Evolutionary conservation across 2,888 invertebrate species (phyloP).

Genomic region (Uropetala carovei): DNA sequence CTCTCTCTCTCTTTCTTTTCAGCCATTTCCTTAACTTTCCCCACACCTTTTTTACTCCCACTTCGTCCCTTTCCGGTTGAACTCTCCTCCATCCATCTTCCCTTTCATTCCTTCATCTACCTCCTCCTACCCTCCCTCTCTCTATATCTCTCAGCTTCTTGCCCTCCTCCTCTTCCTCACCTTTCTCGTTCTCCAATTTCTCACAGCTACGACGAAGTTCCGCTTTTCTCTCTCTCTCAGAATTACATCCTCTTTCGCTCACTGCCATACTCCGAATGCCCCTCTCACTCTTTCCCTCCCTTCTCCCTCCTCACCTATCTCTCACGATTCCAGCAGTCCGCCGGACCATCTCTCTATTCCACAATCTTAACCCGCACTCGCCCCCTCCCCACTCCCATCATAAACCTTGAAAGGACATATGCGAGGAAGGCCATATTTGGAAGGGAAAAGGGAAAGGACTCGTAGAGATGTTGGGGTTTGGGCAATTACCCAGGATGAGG

Average conservation of each 20-base stretch:
- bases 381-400: neutral
- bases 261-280: no score
- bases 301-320: no score
- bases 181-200: no score
- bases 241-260: no score
- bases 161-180: neutral
- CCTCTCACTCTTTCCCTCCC: no score
- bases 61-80: neutral
- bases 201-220: no score
- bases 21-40: neutral
- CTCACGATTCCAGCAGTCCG: neutral
- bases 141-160: no score
- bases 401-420: neutral
- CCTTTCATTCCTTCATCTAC: neutral
- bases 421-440: neutral
- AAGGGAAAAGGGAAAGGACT: neutral
- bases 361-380: neutral
- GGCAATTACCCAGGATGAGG: neutral
- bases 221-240: no score
- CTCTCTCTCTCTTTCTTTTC: neutral
- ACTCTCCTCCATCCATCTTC: neutral
- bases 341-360: neutral
- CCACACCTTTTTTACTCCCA: neutral
- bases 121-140: no score
- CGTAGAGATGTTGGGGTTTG: neutral